Evolutionary conservation across 2,113 vertebrate species (phyloP).

Genomic region (Synchiropus splendidus): DNA sequence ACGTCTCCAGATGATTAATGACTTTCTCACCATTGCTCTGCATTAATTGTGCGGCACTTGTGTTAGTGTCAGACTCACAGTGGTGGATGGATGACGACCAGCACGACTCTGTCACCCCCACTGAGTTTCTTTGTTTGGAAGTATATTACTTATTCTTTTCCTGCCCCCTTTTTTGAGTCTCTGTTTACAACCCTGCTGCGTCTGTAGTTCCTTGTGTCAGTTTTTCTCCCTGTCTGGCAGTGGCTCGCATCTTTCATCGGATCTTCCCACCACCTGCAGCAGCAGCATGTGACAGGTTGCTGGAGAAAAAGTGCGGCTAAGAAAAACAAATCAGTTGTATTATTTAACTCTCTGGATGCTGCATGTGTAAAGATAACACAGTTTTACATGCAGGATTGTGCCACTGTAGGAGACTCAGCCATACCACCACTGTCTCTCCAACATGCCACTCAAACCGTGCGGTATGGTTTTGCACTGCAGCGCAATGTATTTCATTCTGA

Average conservation of each 20-base stretch:
- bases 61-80: constrained; percentile 49
- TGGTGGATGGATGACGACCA: constrained; percentile 51
- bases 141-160: constrained; percentile 17
- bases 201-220: constrained; percentile 3
- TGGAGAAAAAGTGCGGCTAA: constrained; percentile 18
- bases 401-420: constrained; percentile 14
- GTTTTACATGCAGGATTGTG: constrained; percentile 4
- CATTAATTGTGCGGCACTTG: constrained; percentile 47
- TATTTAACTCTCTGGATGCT: constrained; percentile 42
- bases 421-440: constrained; percentile 41
- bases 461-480: constrained; percentile 21
- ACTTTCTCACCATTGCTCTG: constrained; percentile 17
- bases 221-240: constrained; percentile 4
- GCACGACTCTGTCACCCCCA: constrained; percentile 23
- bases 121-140: constrained; percentile 11
- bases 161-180: constrained; percentile 12
- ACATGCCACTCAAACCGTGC: constrained; percentile 50
- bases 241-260: constrained; percentile 3
- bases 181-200: constrained; percentile 11
- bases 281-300: constrained; percentile 62
- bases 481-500: background rate
- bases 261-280: constrained; percentile 14
- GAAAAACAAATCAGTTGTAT: constrained; percentile 39
- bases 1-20: constrained; percentile 46
- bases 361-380: constrained; percentile 39